Conservation (phyloP, 2,113 vertebrate genomes). For the Pycnonotus jocosus region DNA sequence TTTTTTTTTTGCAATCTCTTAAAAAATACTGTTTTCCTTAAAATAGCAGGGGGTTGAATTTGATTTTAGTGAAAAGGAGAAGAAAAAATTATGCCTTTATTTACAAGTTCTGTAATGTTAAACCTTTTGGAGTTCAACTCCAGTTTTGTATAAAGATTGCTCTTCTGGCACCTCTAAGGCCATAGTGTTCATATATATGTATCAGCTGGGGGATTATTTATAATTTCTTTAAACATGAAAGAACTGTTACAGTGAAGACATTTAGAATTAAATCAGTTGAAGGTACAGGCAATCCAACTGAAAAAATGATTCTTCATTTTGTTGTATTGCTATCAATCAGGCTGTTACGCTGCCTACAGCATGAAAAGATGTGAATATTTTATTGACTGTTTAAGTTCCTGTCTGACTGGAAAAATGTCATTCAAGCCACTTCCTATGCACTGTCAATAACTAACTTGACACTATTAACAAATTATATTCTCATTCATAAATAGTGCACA, state of each 20-base stretch:
- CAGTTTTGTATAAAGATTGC: background rate
- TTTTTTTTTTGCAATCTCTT: background rate
- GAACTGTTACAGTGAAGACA: background rate
- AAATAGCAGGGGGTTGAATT: background rate
- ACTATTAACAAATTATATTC: background rate
- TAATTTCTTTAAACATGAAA: background rate
- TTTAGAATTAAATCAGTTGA: background rate
- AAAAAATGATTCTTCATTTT: background rate
- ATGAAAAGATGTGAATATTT: background rate
- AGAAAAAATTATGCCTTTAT: background rate
- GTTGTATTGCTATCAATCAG: background rate
- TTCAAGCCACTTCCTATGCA: background rate
- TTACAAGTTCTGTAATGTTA: background rate
- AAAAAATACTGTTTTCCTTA: background rate
- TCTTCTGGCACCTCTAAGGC: background rate
- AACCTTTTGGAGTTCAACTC: background rate
- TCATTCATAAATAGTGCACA: background rate
- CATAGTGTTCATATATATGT: rapidly evolving
- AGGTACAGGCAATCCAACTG: background rate
- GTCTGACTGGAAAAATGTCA: background rate
- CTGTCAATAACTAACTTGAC: background rate
- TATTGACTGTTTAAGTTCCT: background rate
- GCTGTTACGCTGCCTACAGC: background rate
- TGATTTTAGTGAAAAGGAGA: background rate
- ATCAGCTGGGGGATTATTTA: background rate